Evolutionary conservation across 2,113 vertebrate genomes (phyloP).

Genomic region (Alligator mississippiensis): DNA sequence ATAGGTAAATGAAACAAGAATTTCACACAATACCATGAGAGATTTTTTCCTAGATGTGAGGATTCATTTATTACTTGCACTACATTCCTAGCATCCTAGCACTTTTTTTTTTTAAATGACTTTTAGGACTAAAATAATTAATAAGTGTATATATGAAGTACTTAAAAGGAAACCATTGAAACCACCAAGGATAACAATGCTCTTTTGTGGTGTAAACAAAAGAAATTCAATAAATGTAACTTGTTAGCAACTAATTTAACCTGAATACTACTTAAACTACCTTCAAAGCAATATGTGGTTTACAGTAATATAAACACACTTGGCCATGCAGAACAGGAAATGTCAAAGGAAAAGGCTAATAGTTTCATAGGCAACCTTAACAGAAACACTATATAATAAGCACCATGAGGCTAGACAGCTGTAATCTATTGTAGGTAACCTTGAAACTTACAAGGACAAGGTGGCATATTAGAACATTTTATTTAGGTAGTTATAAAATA

Average conservation of each 20-base stretch:
- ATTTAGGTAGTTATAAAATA: conserved; percentile 44
- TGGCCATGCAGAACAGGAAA: conserved; percentile 72
- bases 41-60: neutral
- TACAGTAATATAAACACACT: conserved; percentile 48
- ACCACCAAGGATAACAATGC: conserved; percentile 28
- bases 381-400: conserved; percentile 59
- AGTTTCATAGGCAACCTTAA: conserved; percentile 67
- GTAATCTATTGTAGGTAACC: conserved; percentile 65
- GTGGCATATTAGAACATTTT: conserved; percentile 30
- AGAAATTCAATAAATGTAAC: conserved; percentile 42
- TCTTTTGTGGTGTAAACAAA: conserved; percentile 51
- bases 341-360: conserved; percentile 74
- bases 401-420: conserved; percentile 55
- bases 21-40: neutral
- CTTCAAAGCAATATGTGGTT: conserved; percentile 58
- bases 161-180: conserved; percentile 41
- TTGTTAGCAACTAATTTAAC: conserved; percentile 67
- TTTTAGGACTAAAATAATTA: conserved; percentile 43
- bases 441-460: conserved; percentile 68
- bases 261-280: conserved; percentile 39
- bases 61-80: conserved; percentile 10
- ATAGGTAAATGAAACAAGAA: neutral
- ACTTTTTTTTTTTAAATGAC: conserved; percentile 15
- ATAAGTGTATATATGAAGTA: neutral
- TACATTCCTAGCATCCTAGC: neutral